Evolutionary conservation across 1,140 invertebrate genomes (phyloP).

Genomic region (Psix sp.): DNA sequence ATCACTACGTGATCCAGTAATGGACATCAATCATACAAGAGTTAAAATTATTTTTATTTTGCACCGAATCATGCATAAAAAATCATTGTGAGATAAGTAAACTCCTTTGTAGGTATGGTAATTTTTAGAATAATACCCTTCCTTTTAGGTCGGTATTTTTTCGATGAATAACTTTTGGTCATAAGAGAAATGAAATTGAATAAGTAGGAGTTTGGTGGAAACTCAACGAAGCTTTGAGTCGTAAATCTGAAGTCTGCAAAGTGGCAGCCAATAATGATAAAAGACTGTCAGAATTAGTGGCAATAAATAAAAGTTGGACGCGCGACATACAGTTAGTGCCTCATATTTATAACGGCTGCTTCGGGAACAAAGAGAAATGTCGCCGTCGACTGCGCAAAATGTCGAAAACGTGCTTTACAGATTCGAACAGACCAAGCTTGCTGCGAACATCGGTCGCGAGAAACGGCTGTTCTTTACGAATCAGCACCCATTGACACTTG

Average conservation of each 20-base stretch:
- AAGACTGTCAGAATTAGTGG: constrained; percentile 35
- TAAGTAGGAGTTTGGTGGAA: not conserved
- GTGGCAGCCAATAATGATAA: constrained; percentile 36
- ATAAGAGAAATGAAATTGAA: too few relatives aligned
- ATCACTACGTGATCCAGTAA: too few relatives aligned
- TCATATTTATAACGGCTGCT: constrained; percentile 35
- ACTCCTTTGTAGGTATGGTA: too few relatives aligned
- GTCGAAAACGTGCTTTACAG: constrained; percentile 37
- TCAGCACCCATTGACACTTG: constrained; percentile 51
- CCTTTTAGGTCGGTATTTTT: too few relatives aligned
- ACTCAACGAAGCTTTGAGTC: not conserved
- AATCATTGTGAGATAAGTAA: too few relatives aligned
- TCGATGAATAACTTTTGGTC: too few relatives aligned
- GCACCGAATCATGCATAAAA: too few relatives aligned
- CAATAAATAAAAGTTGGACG: constrained; percentile 44
- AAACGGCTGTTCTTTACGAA: constrained; percentile 55
- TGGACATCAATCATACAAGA: too few relatives aligned
- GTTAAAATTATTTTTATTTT: too few relatives aligned
- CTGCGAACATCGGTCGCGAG: constrained; percentile 34
- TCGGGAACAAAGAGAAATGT: constrained; percentile 44
- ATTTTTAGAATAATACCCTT: too few relatives aligned
- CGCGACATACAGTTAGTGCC: constrained; percentile 37
- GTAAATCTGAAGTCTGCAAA: constrained; percentile 25
- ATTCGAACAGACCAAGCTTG: constrained; percentile 20
- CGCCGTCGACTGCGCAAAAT: constrained; percentile 36